Evolutionary conservation across 2,797 vertebrate genomes (phyloP), one percentile per base, ranked within the genome.

Genomic region (Delichon dasypus): DNA sequence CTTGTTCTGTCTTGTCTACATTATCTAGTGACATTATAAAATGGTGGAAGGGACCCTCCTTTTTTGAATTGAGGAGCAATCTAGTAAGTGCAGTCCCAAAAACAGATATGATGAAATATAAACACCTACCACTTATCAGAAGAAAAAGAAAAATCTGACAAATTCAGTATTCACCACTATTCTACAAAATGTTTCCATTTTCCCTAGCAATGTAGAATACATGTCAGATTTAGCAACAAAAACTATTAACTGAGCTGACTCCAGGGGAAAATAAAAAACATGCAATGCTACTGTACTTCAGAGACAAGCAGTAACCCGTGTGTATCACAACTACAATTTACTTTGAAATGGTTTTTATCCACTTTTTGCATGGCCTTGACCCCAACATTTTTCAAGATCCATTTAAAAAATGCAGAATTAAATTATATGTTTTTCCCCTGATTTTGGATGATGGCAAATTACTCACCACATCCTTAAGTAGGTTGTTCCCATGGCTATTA

Each of bases 161-260:
- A 48, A n/a, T n/a, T 20, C 21, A 61, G 10, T 51, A 75, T 74
- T 89, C 68, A 79, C 73, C 55, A 50, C 15, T 72, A 74, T 62
- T 32, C 8, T 19, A 74, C 21, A 55, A 89, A 90, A 79, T 29
- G 16, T 75, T 81, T 32, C 15, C 3, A 23, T 79, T 86, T 91
- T 38, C 70, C 38, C 57, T 13, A 81, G 22, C 32, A 79, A 73
- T 32, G 40, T 7, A 45, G 44, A 67, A 57, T 54, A n/a, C 38
- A 57, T 36, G 40, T 64, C 85, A 87, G 60, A 85, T 81, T 78
- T 72, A 65, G 57, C 50, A 84, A 77, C 21, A 94, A 65, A 71
- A 96, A 74, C 77, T 66, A 94, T 93, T 91, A 78, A 82, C 76
- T 86, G 60, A 92, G 32, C 16, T 86, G 68, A 88, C 51, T 78